Evolutionary conservation across 2,797 vertebrate species (phyloP).

Genomic region (Schizothorax lantsangensis): DNA sequence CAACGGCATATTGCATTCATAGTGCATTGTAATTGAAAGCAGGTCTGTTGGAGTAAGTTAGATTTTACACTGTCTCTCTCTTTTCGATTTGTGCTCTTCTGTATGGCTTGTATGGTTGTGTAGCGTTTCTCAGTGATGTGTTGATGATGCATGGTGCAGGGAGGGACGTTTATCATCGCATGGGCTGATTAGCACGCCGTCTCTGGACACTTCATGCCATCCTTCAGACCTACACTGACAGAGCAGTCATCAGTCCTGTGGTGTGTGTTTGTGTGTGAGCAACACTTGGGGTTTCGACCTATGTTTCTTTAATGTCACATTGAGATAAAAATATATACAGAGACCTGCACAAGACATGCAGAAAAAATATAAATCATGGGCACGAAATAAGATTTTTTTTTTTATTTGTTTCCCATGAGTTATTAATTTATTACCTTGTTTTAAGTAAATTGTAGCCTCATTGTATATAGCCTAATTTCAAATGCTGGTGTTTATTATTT

Average conservation of each 20-base stretch:
- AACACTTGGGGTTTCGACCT: neutral
- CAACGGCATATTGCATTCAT: neutral
- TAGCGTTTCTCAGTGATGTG: slow-evolving; percentile 48
- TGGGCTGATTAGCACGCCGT: slow-evolving; percentile 65
- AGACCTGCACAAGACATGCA: neutral
- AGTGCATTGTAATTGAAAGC: slow-evolving; percentile 20
- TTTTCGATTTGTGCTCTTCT: neutral
- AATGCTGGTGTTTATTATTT: neutral
- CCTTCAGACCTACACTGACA: slow-evolving; percentile 25
- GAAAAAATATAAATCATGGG: neutral
- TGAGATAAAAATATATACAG: neutral
- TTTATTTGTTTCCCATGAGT: too few species aligned
- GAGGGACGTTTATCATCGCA: slow-evolving; percentile 64
- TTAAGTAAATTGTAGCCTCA: neutral
- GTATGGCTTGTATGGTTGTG: neutral
- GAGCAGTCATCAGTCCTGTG: neutral
- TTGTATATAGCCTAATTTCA: neutral
- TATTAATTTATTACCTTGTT: neutral
- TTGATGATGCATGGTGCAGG: slow-evolving; percentile 67
- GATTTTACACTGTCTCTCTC: neutral
- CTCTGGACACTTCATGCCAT: slow-evolving; percentile 53
- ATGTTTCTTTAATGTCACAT: neutral
- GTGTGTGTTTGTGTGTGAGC: slow-evolving; percentile 5
- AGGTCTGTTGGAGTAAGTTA: neutral
- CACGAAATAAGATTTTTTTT: too few species aligned